Conservation (phyloP, 2,888 invertebrate genomes). For the Fragum whitleyi region DNA sequence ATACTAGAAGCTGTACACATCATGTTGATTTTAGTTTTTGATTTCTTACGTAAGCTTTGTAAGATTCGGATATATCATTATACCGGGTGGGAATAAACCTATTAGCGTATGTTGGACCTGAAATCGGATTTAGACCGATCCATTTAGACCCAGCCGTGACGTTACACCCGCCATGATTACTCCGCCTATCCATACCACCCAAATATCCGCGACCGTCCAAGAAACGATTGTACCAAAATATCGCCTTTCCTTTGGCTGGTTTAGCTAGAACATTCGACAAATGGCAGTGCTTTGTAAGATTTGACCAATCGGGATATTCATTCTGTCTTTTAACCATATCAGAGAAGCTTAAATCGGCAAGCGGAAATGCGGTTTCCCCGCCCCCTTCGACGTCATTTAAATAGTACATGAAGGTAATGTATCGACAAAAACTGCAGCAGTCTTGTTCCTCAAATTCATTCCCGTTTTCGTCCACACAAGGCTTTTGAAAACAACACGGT, state of each 20-base stretch:
- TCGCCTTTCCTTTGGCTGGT: constrained; percentile 74
- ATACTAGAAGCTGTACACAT: no score
- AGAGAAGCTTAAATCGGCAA: constrained; percentile 46
- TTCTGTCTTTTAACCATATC: constrained; percentile 21
- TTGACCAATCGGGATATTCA: constrained; percentile 20
- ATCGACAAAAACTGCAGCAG: constrained; percentile 54
- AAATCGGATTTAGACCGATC: constrained; percentile 79
- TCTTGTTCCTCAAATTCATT: constrained; percentile 10
- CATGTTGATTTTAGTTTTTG: no score
- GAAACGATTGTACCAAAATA: constrained; percentile 78
- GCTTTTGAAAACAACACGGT: constrained; percentile 60
- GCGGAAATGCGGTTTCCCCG: constrained; percentile 77
- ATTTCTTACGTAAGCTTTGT: background rate
- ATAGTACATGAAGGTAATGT: constrained; percentile 73
- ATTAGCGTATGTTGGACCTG: constrained; percentile 53
- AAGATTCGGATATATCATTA: background rate
- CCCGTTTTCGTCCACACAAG: constrained; percentile 8
- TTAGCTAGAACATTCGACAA: constrained; percentile 62
- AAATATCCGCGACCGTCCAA: constrained; percentile 70
- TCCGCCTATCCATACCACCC: constrained; percentile 64
- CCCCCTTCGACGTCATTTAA: constrained; percentile 76
- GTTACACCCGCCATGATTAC: constrained; percentile 77
- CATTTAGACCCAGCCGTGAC: constrained; percentile 76
- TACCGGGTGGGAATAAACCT: constrained; percentile 18
- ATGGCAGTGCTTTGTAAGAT: constrained; percentile 65